Evolutionary conservation across 2,113 vertebrate species (phyloP).

Genomic region (Aegithalos caudatus): DNA sequence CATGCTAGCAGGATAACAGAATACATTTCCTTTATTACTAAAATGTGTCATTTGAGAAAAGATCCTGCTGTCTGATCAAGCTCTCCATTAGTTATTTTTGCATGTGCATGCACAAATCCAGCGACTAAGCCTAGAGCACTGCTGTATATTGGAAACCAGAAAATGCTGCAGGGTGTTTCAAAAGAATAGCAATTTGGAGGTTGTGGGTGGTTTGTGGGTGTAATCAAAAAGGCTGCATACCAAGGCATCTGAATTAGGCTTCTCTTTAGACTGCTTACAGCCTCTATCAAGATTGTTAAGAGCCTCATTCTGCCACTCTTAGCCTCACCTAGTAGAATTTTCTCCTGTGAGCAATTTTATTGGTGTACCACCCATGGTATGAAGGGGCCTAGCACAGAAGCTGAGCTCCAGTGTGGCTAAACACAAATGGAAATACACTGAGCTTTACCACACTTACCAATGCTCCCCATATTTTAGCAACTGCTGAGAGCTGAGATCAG

Average conservation of each 20-base stretch:
- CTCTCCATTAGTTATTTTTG: conserved; percentile 51
- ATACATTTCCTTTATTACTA: conserved; percentile 58
- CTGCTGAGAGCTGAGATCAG: background rate
- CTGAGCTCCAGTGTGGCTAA: background rate
- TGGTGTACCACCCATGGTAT: background rate
- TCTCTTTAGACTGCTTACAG: conserved; percentile 56
- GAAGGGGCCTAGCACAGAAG: background rate
- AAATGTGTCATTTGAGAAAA: conserved; percentile 67
- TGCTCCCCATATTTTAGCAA: background rate
- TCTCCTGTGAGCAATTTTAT: background rate
- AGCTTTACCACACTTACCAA: background rate
- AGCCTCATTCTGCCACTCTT: conserved; percentile 28
- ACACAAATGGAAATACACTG: background rate
- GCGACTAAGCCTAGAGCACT: conserved; percentile 37
- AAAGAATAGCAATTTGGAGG: conserved; percentile 61
- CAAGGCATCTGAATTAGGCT: conserved; percentile 45
- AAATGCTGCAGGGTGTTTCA: conserved; percentile 61
- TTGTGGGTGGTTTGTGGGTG: conserved; percentile 64
- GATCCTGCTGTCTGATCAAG: conserved; percentile 51
- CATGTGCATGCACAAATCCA: conserved; percentile 43
- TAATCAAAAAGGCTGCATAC: conserved; percentile 56
- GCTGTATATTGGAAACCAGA: conserved; percentile 36
- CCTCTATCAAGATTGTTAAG: conserved; percentile 17
- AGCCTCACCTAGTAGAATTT: background rate
- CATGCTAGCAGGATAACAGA: conserved; percentile 65